Conservation (phyloP, 2,797 vertebrate species). For the Cirrhinus molitorella region DNA sequence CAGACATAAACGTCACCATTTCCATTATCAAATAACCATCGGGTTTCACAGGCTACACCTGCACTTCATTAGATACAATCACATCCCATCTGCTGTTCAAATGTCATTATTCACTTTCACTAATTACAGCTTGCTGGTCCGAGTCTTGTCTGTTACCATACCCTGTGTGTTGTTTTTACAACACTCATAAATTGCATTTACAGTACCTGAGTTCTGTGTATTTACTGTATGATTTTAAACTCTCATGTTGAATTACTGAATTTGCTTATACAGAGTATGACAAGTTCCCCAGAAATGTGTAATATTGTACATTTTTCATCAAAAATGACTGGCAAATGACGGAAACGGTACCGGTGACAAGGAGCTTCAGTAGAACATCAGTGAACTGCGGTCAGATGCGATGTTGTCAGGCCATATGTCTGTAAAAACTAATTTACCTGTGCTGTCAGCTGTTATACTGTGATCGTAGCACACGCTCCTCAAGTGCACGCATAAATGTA, state of each 20-base stretch:
- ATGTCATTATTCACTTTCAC: slow-evolving; percentile 29
- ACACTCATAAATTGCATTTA: background rate
- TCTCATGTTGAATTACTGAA: background rate
- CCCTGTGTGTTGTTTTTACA: background rate
- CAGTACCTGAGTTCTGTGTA: background rate
- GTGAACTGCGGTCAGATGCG: no score
- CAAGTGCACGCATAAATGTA: no score
- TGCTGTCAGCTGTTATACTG: no score
- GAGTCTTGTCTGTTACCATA: background rate
- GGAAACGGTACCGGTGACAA: no score
- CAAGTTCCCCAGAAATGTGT: no score
- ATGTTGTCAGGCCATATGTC: no score
- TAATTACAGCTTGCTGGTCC: background rate
- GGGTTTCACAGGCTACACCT: slow-evolving; percentile 14
- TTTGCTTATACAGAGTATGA: no score
- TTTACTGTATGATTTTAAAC: background rate
- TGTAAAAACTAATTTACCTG: no score
- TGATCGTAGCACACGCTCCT: no score
- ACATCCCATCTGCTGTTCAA: slow-evolving; percentile 30
- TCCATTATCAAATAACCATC: slow-evolving; percentile 18
- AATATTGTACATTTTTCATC: no score
- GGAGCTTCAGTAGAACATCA: no score
- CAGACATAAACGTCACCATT: slow-evolving; percentile 1
- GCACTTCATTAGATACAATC: slow-evolving; percentile 31
- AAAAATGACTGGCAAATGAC: no score